These are phyloP conservation scores for Cryptotermes secundus DNA, from an alignment of 1,140 invertebrate species.

Conservation along the genomic window DNA sequence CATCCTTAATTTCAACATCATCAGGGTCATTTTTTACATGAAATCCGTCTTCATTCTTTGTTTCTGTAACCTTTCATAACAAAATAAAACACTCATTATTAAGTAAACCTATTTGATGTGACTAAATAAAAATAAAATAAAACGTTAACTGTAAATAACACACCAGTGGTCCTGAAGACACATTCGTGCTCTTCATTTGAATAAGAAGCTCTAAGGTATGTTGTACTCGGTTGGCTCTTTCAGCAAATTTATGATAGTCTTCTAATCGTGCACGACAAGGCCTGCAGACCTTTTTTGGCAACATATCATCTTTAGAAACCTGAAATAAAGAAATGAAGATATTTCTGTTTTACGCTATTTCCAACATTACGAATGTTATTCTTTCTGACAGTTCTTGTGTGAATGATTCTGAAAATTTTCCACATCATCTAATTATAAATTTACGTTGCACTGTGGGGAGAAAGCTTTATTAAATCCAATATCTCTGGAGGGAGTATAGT, in stretches of 20 bases:
- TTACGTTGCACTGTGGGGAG: background rate
- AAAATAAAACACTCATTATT: background rate
- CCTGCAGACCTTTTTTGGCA: constrained; percentile 31
- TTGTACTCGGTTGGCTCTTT: constrained; percentile 27
- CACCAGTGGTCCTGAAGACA: background rate
- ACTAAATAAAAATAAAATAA: background rate
- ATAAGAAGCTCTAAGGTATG: constrained; percentile 28
- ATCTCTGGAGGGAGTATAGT: background rate
- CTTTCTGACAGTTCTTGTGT: background rate
- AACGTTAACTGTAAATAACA: background rate
- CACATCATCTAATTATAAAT: background rate
- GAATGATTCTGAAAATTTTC: background rate
- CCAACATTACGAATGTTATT: background rate
- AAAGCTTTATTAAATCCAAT: background rate
- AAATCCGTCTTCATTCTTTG: constrained; percentile 13
- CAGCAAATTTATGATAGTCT: constrained; percentile 29
- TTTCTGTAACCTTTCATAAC: background rate
- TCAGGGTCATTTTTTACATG: constrained; percentile 28
- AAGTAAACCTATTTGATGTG: background rate
- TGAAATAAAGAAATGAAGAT: background rate
- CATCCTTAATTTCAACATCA: constrained; percentile 36
- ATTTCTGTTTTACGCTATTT: background rate
- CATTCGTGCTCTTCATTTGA: background rate
- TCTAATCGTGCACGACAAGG: constrained; percentile 30
- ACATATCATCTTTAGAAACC: constrained; percentile 33